Base-by-base conservation (phyloP, 2,888 invertebrate species). In the Hypomecis punctinalis region DNA sequence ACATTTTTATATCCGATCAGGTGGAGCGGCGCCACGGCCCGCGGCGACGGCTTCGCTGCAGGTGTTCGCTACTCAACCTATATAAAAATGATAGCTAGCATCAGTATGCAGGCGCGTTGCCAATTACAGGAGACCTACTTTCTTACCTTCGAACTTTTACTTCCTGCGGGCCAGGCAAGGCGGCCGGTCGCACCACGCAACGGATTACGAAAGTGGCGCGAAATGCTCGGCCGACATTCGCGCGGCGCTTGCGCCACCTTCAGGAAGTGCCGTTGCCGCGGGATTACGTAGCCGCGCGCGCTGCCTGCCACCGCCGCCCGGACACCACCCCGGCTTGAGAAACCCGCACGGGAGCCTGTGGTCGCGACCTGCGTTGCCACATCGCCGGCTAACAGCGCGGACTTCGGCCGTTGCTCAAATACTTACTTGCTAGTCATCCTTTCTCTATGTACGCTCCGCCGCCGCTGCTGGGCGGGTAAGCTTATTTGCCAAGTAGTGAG, bases 71-170 rank as follows among this genome's bases (percentile, higher is more conserved):
- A 68, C 77, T 76, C 79, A 86, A 84, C 86, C 89, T 87, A 89
- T 88, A 88, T 88, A 78, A 77, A 77, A 64, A 62, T 49, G 73
- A 81, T 81, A 80, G 80, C 81, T 81, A 82, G 77, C 88, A 91
- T 91, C 89, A 90, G 87, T 89, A 93, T 91, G 90, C 91, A 91
- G 89, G 90, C 91, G 80, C 82, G 85, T 84, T 90, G 91, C 91
- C 91, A 91, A 91, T 91, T 91, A 89, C 89, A 90, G 84, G 90
- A 91, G 92, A 92, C 93, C 93, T 91, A 92, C 92, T 93, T 93
- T 92, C 93, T 91, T 92, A 92, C 91, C 93, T 92, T 91, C 91
- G 92, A 93, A 93, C 93, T 93, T 92, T 93, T 93, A 93, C 93
- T 93, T 93, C 93, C 93, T 93, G 91, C 91, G 91, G 91, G 89